Base-by-base conservation (phyloP, 2,797 vertebrate species). In the Neostethus bicornis region DNA sequence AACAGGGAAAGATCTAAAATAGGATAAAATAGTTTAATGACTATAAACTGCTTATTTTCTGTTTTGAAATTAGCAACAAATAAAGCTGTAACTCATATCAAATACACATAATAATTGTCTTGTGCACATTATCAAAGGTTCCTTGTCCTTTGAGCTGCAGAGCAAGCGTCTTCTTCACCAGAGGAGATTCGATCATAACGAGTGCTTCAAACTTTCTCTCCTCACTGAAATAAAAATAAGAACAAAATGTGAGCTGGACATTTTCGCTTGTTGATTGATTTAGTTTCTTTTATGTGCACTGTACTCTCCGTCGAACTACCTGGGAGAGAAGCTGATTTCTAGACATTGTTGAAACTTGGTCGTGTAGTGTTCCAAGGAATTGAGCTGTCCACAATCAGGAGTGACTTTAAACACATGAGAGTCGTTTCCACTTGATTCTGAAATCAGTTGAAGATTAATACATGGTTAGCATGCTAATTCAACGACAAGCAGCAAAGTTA, bases 311-410 rank as follows among this genome's bases (percentile, higher is more conserved):
- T 19, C 11, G n/a, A 25, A 19, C 2, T 20, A 98, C 97, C 93
- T 93, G 34, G 96, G 89, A 23, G 88, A 95, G 81, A 99, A 99
- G 82, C 72, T 89, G 85, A 99, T 87, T 74, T 92, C 74, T 51
- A 99, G 47, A 24, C 69, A 24, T 16, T 75, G 69, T 50, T 81
- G 92, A 65, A 83, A 77, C 17, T 78, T 74, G 4, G 74, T 80
- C 0, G 32, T 46, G 0, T 75, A 76, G 25, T 51, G 66, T 28
- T 79, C 29, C 2, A 73, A 71, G 3, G 91, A 82, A 51, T 86
- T 80, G 31, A 97, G 84, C 25, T 92, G 7, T 2, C 96, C 96
- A 0, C 51, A 87, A 14, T 72, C 53, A 5, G 96, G 96, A 11
- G 69, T 89, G 50, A 97, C 71, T 6, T 58, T 66, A 65, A 98